Conservation (phyloP, 2,113 vertebrate species). For the Cacatua alba region DNA sequence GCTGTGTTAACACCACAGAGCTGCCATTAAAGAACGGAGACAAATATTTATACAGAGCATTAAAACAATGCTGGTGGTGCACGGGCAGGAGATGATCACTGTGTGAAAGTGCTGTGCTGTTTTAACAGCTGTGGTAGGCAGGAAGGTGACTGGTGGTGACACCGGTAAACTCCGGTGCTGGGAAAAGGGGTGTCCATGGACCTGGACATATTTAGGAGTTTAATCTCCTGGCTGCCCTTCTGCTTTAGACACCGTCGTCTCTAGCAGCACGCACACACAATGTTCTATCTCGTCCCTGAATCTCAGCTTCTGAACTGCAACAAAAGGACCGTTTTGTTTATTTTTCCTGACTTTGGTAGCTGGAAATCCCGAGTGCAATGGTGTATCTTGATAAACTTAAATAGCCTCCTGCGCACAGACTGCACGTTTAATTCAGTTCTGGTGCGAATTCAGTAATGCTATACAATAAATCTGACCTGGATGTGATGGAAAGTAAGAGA, state of each 20-base stretch:
- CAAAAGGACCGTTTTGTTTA: background rate
- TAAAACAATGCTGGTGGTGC: background rate
- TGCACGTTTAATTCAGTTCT: conserved; percentile 12
- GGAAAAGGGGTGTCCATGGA: background rate
- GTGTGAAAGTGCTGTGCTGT: background rate
- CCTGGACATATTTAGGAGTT: background rate
- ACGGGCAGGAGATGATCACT: background rate
- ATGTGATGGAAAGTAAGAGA: conserved; percentile 57
- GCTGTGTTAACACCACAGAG: background rate
- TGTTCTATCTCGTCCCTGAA: background rate
- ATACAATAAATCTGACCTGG: conserved; percentile 67
- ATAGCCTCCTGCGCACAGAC: background rate
- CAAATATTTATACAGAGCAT: background rate
- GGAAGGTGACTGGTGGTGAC: background rate
- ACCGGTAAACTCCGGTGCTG: background rate
- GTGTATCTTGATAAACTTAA: conserved; percentile 38
- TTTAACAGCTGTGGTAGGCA: background rate
- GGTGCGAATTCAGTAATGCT: conserved; percentile 31
- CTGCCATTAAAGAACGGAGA: background rate
- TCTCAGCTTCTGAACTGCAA: conserved; percentile 1
- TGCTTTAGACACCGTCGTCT: background rate
- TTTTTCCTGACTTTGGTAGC: conserved; percentile 16
- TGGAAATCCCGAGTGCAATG: background rate
- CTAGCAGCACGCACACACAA: background rate
- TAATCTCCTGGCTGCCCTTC: background rate